Evolutionary conservation across 2,797 vertebrate species (phyloP).

Genomic region (Melanogrammus aeglefinus): DNA sequence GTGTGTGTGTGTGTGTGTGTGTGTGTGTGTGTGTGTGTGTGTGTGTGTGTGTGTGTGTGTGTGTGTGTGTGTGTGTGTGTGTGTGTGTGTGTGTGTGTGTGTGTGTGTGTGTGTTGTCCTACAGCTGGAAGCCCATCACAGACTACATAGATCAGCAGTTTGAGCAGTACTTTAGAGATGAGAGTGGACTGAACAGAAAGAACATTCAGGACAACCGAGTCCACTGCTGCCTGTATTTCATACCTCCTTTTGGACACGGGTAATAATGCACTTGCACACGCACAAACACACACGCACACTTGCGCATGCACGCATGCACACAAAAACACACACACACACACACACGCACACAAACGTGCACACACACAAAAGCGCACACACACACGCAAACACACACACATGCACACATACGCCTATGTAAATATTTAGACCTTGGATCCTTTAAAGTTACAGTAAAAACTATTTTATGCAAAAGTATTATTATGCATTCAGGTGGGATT

Average conservation of each 20-base stretch:
- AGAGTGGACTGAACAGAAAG: conserved; percentile 95
- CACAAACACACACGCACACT: conserved; percentile 11
- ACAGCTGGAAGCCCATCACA: conserved; percentile 95
- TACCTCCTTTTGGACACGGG: conserved; percentile 96
- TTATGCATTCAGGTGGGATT: not conserved
- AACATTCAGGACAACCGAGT: conserved; percentile 99
- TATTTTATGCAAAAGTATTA: not conserved
- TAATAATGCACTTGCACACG: conserved; percentile 53
- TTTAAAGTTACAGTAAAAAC: not conserved
- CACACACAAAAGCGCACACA: not conserved
- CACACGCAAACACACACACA: not conserved
- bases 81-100: conserved; percentile 4
- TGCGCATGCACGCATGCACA: not conserved
- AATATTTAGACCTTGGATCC: not conserved
- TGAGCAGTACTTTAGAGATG: conserved; percentile 97
- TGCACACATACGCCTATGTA: no score
- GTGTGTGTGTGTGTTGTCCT: conserved; percentile 37
- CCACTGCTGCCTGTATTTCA: conserved; percentile 98
- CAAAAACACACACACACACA: not conserved
- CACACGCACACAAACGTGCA: not conserved
- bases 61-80: conserved; percentile 34
- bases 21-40: conserved; percentile 39
- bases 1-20: conserved; percentile 4
- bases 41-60: conserved; percentile 18
- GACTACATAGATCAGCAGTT: conserved; percentile 99